Evolutionary conservation across 2,888 invertebrate genomes (phyloP), one percentile per base, ranked within the genome.

Genomic region (Dynastes tityus): DNA sequence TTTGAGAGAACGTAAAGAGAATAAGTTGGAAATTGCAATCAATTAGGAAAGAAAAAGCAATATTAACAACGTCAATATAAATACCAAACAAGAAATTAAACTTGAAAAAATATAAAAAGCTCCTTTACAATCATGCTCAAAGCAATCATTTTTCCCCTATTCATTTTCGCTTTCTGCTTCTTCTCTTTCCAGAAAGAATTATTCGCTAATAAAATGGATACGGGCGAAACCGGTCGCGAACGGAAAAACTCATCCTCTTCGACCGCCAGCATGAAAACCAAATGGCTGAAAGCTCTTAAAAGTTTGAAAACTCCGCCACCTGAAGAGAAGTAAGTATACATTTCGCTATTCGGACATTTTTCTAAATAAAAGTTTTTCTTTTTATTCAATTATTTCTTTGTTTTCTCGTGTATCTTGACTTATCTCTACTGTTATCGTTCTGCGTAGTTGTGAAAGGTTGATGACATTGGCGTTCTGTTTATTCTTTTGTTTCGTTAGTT

Each of bases 221-320:
- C 93, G 85, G 84, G 85, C 80, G 85, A 86, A 81, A 90, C 92
- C 88, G 91, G 92, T 86, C 91, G 92, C 84, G 96, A 96, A 89
- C 92, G 96, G 82, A 97, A 96, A 90, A 92, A 96, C 91, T 96
- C 96, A 63, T 93, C 95, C 75, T 94, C 95, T 79, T 96, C 95
- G 83, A 94, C 95, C 83, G 94, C 95, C 86, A 95, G 95, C 89
- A 98, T 98, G 94, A 98, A 98, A 91, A 97, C 95, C 88, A 98
- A 98, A 92, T 98, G 98, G 98, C 91, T 98, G 86, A 98, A 98
- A 90, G 98, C 98, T 82, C 97, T 98, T 91, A 95, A 96, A 89
- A 97, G 96, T 89, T 92, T 98, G 83, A 97, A 97, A 90, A 96
- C 96, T 61, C 94, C 95, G 84, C 91, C 91, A 13, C 88, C 88